Evolutionary conservation across 2,888 invertebrate genomes (phyloP), one percentile per base, ranked within the genome.

Genomic region (Dichetophora obliterata): DNA sequence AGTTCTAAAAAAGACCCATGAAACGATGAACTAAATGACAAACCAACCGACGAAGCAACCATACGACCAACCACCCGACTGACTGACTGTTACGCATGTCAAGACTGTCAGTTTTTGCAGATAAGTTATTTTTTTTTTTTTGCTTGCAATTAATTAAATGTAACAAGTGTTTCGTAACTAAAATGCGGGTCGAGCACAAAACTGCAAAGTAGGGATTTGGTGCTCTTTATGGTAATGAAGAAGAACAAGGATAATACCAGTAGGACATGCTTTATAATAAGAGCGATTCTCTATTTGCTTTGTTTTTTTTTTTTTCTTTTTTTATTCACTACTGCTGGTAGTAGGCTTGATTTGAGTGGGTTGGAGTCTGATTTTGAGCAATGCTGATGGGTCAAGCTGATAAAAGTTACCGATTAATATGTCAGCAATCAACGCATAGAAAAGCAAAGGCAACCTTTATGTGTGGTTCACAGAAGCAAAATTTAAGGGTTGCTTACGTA

Each of bases 91-190:
- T 27, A 31, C 16, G 27, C 3, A 11, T 31, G 27, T 34, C 14
- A 54, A n/a, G 24, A 8, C 27, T 48, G 68, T 19, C 48, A 50
- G 19, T 11, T 63, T 27, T 50, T 16, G 68, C 50, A 68, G 24
- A 68, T 48, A 50, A 48, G 68, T 50, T 68, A 4, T 31, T 31
- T 31, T 31, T 68, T 68, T 68, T 68, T 68, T 50, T 48, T 68
- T 68, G 11, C 76, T 75, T 78, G 75, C 76, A 78, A 78, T 78
- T 78, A 78, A 78, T 78, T 78, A 78, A 75, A 77, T 77, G 77
- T 78, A 75, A 76, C 76, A 78, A 71, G 71, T 71, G 65, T 54
- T 31, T 31, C 16, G 63, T 43, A 43, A 43, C 43, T 43, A 43
- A 43, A 43, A 43, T 75, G 63, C 75, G 63, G 70, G 75, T 54